Base-by-base conservation (phyloP, 2,888 invertebrate species). In the Conistra vaccinii region DNA sequence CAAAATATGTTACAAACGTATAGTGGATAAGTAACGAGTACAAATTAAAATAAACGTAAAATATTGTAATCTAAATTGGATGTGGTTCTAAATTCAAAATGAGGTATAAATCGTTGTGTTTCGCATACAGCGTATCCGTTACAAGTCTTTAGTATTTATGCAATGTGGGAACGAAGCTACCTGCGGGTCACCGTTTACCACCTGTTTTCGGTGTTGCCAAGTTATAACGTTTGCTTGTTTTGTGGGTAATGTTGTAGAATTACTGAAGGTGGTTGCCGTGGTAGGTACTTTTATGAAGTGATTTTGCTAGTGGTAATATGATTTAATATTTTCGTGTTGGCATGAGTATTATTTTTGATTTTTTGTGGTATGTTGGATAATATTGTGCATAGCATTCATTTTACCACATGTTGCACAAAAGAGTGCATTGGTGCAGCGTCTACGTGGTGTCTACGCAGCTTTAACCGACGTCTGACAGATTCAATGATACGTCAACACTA, bases 161-260 rank as follows among this genome's bases (percentile, higher is more conserved):
- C 87, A 85, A 87, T 69, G 74, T 76, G 84, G 84, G 84, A 81
- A 76, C 78, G 76, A 72, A 81, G 71, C 83, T 88, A 87, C 85
- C 88, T 87, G 85, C 76, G 84, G 87, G 87, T 77, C 85, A 81
- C 70, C 76, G 63, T 63, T 78, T 74, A 87, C 81, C 87, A 88
- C 89, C 84, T 88, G 87, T 88, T 71, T 80, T 32, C 1, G 10
- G 77, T 84, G 81, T 84, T 86, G 76, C 87, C 78, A 85, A 55
- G 39, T 71, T 72, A 57, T 57, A 23, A 55, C 23, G 45, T 63
- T 69, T 53, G 26, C 88, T 17, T 32, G 23, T 23, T 32, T 67
- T 53, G 0, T 17, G 66, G 83, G 74, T 68, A 60, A 67, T 23
- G 5, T 7, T 0, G 35, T 51, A 23, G 35, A 42, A 35, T 32